Conservation (phyloP, 2,113 vertebrate genomes). For the Alethe castanea region DNA sequence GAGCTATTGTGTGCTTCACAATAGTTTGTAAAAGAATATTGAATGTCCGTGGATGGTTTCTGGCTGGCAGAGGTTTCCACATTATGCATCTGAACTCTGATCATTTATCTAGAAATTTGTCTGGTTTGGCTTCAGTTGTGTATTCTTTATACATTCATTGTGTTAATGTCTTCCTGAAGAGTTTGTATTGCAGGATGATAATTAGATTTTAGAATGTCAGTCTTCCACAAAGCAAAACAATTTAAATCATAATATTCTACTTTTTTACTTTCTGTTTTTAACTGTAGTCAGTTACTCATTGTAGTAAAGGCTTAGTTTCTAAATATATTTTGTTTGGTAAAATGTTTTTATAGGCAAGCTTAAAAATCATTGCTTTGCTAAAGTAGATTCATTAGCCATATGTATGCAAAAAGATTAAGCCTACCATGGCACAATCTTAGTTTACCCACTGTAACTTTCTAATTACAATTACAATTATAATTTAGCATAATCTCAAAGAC, state of each 20-base stretch:
- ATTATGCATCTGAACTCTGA: background rate
- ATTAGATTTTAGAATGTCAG: conserved; percentile 8
- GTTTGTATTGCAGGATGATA: background rate
- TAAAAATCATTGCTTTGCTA: background rate
- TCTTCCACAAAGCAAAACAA: background rate
- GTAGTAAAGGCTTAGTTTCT: background rate
- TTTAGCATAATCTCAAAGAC: background rate
- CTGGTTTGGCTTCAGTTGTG: background rate
- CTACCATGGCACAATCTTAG: background rate
- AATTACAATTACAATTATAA: background rate
- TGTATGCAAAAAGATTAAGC: background rate
- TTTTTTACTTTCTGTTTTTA: background rate
- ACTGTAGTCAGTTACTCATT: background rate
- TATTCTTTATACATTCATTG: background rate
- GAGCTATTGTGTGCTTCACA: conserved; percentile 5
- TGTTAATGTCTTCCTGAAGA: background rate
- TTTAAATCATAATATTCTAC: background rate
- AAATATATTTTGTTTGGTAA: background rate
- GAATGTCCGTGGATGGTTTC: background rate
- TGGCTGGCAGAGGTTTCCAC: background rate
- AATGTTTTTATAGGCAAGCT: background rate
- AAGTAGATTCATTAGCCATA: background rate
- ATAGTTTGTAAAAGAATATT: background rate
- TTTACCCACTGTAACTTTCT: background rate
- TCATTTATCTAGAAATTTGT: background rate